phyloP scores from a whole-genome alignment of 2,797 vertebrate genomes.

The Lacerta agilis region DNA sequence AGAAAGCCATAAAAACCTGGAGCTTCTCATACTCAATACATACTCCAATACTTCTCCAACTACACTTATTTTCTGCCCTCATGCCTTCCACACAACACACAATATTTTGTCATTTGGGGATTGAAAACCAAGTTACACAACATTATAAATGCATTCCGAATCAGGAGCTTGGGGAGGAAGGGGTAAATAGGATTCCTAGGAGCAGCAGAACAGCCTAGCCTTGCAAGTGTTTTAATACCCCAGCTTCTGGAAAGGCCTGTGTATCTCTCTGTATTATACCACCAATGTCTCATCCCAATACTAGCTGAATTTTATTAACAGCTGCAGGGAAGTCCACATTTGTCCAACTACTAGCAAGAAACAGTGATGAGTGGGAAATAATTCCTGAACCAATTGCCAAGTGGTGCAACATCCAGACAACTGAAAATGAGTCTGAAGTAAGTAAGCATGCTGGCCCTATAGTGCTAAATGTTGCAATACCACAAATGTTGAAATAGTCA shows the following conservation, averaged over 20 bases:
- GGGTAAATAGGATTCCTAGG: background rate
- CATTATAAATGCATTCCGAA: background rate
- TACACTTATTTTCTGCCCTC: background rate
- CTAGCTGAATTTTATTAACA: conserved; percentile 50
- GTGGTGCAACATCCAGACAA: conserved; percentile 92
- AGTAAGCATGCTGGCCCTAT: conserved; percentile 70
- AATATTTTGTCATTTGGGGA: background rate
- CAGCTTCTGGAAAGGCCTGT: background rate
- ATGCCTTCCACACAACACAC: background rate
- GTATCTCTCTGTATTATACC: background rate
- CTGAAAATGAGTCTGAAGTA: conserved; percentile 86
- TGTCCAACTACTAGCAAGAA: conserved; percentile 84
- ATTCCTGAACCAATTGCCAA: conserved; percentile 92
- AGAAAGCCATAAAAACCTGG: background rate
- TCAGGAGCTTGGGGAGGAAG: background rate
- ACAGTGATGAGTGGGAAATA: conserved; percentile 88
- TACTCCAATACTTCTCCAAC: background rate
- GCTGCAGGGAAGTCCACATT: conserved; percentile 93
- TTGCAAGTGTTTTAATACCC: background rate
- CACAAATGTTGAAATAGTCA: background rate
- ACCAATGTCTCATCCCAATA: background rate
- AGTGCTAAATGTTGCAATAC: background rate
- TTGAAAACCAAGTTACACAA: background rate
- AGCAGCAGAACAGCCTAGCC: background rate
- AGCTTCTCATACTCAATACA: background rate